Base-by-base conservation (phyloP, 2,888 invertebrate genomes). In the Himalopsyche anomala region DNA sequence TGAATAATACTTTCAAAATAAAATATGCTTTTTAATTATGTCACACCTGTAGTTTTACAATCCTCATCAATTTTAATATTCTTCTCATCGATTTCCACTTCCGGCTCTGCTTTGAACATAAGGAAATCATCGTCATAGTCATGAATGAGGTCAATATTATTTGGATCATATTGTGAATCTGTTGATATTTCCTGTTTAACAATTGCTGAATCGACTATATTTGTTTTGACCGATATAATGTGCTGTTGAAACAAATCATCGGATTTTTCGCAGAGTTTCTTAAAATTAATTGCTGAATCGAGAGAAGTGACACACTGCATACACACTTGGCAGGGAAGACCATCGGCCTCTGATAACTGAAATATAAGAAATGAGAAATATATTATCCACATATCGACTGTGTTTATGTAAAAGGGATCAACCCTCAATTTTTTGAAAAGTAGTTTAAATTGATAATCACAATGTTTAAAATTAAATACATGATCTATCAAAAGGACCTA, bases 271-370 rank as follows among this genome's bases (percentile, higher is more conserved):
- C 90, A 91, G 45, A 90, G 87, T 85, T 89, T 89, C 86, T 89
- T 90, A 84, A 91, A 91, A 84, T 89, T 89, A 88, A 90, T 89
- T 0, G 90, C 89, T n/a, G 89, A 87, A 79, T 89, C 89, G 55
- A 91, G 88, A 87, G 90, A 89, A 55, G 89, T 84, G 36, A 89
- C 88, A 88, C 91, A 91, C 81, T 89, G 89, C n/a, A 87, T 69
- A 87, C 91, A 91, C 19, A 91, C 89, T 87, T 90, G 90, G 83
- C 90, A 89, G 38, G 91, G 91, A 86, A 91, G 88, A 15, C 90
- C 90, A 89, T 91, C 91, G 79, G 89, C 89, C 87, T 89, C 87
- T 17, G 86, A 81, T 36, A 91, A 88, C 91, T 91, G 84, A 54
- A 82, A 85, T 81, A 82, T 38, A 80, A 62, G 5, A 8, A 62